Percentiles rank a stretch among this genome's conserved stretches.
Evolutionary conservation across 2,113 vertebrate genomes (phyloP).

Genomic region (Labrus mixtus): DNA sequence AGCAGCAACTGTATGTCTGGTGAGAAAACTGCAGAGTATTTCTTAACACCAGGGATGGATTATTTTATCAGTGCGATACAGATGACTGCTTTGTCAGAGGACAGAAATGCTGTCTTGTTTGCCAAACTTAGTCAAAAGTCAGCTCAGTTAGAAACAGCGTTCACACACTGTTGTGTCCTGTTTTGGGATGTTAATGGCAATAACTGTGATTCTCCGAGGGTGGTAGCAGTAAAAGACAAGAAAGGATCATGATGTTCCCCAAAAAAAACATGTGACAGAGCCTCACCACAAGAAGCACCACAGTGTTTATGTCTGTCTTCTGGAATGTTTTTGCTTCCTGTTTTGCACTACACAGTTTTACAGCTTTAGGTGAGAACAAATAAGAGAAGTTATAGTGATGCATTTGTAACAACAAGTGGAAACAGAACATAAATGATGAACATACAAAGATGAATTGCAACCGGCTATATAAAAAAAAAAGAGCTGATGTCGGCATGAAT

Average conservation of each 20-base stretch:
- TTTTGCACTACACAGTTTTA: constrained; percentile 26
- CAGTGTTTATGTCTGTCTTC: constrained; percentile 33
- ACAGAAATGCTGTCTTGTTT: constrained; percentile 6
- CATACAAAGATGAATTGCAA: constrained; percentile 7
- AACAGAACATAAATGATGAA: background rate
- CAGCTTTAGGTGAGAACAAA: constrained; percentile 7
- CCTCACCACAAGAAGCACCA: constrained; percentile 4
- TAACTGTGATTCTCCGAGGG: constrained; percentile 11
- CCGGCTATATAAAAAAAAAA: constrained; percentile 21
- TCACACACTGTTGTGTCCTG: background rate
- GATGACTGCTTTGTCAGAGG: background rate
- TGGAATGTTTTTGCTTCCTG: constrained; percentile 54
- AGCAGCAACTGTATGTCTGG: background rate
- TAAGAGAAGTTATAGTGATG: constrained; percentile 10
- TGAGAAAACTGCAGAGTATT: background rate
- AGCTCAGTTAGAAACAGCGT: background rate
- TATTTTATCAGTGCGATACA: too few relatives aligned
- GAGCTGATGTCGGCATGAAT: background rate
- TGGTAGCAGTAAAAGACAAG: constrained; percentile 6
- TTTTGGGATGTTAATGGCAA: constrained; percentile 15
- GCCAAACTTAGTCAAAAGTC: background rate
- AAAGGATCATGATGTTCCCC: constrained; percentile 30
- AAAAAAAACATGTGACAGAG: constrained; percentile 31
- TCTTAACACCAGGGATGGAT: too few relatives aligned
- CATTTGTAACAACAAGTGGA: background rate